Evolutionary conservation across 2,888 invertebrate genomes (phyloP), one percentile per base, ranked within the genome.

Genomic region (Spilosoma lubricipeda): DNA sequence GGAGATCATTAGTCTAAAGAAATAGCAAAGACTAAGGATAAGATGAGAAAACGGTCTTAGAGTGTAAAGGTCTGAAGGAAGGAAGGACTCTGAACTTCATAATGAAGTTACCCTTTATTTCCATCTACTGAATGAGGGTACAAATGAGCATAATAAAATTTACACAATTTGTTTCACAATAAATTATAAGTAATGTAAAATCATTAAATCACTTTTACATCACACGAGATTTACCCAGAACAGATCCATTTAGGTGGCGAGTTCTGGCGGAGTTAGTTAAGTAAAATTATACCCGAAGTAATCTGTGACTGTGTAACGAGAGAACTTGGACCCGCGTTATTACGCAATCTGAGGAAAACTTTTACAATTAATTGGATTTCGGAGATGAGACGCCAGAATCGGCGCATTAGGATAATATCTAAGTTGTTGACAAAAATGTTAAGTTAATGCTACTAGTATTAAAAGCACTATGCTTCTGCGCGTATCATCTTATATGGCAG

Each of bases 281-380:
- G 52, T 69, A 70, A 63, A 63, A 63, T 59, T 30, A 63, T 63
- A 70, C 63, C 30, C 63, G 23, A 30, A 30, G 70, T 39, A 63
- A 63, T 70, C 70, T 70, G 42, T 63, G 30, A 70, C 56, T 63
- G 2, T 63, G 45, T 63, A 63, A 63, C 45, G 70, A 42, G 70
- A 42, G 27, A 63, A 70, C 63, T 70, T 63, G 13, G 59, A 42
- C 39, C n/a, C 33, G 52, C 36, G 56, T 56, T 15, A 36, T n/a
- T 56, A 48, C 23, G n/a, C 36, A 70, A 70, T n/a, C 39, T 63
- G 63, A 42, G 42, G 42, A 48, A 42, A 70, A 70, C 59, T 70
- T 70, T 70, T 70, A 70, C 70, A 70, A 70, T 70, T 70, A 70
- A 70, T 70, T 42, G 27, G 42, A 30, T 63, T 63, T 39, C 30